Evolutionary conservation across 2,113 vertebrate genomes (phyloP), one percentile per base, ranked within the genome.

Genomic region (Corvus hawaiiensis): DNA sequence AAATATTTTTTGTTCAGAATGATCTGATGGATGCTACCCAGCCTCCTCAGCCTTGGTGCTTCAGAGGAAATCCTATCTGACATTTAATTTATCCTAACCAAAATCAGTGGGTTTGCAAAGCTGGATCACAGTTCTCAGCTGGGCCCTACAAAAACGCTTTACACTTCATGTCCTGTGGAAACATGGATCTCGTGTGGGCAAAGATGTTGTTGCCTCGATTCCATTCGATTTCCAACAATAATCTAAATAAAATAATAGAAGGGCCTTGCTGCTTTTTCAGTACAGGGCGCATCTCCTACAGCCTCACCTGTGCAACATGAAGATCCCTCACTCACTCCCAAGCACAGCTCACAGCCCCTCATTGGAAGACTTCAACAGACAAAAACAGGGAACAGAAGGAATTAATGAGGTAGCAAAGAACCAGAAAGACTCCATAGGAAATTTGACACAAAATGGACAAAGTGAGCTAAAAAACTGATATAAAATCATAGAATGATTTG

Each of bases 141-240:
- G 37, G 58, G 7, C 16, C 39, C 20, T 52, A 55, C 23, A 55
- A 61, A 68, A 78, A 58, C 18, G 69, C 55, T 55, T 87, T 7
- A 39, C 30, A 21, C 13, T 66, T 62, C 44, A 11, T 1, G 7
- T 54, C 51, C 51, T 46, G 21, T 61, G 26, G 35, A 48, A 81
- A 66, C 16, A 4, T 0, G 12, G 73, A 51, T 49, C 54, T 52
- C 0, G 0, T 1, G 44, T 14, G 52, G 44, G 11, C 23, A 51
- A 58, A 71, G 81, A 21, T 12, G 33, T 22, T 61, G 41, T n/a
- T 0, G 43, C 21, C 59, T 55, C 2, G 0, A 26, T 44, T 79
- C 63, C 55, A 10, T 24, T 5, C 8, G 23, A 39, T 59, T 88
- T 37, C 27, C 27, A 71, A 7, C 5, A 18, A 28, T 17, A 11